Evolutionary conservation across 2,113 vertebrate species (phyloP).

Genomic region (Acanthochromis polyacanthus): DNA sequence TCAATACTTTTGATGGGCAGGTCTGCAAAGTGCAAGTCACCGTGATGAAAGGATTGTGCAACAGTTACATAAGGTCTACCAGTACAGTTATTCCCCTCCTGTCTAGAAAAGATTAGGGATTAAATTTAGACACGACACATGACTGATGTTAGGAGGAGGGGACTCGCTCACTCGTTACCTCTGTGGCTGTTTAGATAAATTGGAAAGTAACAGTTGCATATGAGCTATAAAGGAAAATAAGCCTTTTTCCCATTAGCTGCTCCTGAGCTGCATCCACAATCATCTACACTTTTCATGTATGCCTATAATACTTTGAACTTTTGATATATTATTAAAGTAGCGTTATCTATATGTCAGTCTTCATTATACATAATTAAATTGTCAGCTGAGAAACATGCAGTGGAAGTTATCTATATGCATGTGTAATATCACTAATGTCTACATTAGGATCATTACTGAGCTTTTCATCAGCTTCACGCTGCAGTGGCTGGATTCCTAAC

Average conservation of each 20-base stretch:
- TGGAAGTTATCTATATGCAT: not conserved
- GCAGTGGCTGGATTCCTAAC: slow-evolving; percentile 21
- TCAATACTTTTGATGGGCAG: slow-evolving; percentile 39
- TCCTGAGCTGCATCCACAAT: not conserved
- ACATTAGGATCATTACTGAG: slow-evolving; percentile 9
- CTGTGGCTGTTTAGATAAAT: not conserved
- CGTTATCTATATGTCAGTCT: not conserved
- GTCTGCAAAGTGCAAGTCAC: slow-evolving; percentile 43
- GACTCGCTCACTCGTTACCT: slow-evolving; percentile 2
- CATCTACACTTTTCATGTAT: not conserved
- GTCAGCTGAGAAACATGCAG: not conserved
- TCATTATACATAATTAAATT: not conserved
- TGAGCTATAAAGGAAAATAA: not conserved
- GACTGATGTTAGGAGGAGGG: slow-evolving; percentile 17
- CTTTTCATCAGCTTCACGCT: slow-evolving; percentile 28
- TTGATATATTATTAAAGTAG: not conserved
- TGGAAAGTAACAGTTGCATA: not conserved
- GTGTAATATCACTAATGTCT: not conserved
- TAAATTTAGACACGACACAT: slow-evolving; percentile 8
- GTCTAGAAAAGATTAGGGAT: slow-evolving; percentile 14
- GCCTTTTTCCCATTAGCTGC: too few relatives aligned
- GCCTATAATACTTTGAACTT: not conserved
- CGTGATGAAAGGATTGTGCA: slow-evolving; percentile 63
- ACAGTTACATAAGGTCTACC: slow-evolving; percentile 47
- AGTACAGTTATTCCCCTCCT: not conserved